Conservation (phyloP, 2,113 vertebrate genomes). For the Galeopterus variegatus region DNA sequence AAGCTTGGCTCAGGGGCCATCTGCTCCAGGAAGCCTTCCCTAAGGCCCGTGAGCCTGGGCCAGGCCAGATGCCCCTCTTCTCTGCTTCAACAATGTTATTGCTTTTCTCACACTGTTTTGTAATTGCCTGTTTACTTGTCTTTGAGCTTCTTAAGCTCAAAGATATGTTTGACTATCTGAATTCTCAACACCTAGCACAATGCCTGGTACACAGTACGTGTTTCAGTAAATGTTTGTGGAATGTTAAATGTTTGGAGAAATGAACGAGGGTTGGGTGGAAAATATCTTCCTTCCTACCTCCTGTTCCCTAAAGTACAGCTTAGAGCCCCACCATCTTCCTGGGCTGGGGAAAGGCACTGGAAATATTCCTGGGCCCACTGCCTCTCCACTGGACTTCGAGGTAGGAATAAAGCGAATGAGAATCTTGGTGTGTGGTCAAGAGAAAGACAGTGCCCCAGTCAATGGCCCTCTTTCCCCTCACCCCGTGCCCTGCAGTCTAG, state of each 20-base stretch:
- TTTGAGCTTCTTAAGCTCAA: constrained; percentile 49
- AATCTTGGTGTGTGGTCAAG: not conserved
- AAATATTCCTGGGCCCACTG: not conserved
- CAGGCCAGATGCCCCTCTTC: not conserved
- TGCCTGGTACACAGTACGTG: not conserved
- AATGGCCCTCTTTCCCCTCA: not conserved
- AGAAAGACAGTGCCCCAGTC: not conserved
- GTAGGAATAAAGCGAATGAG: not conserved
- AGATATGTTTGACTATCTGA: constrained; percentile 15
- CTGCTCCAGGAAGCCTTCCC: constrained; percentile 1
- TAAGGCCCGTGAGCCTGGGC: not conserved
- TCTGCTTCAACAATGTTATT: not conserved
- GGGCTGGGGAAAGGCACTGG: not conserved
- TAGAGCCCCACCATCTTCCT: constrained; percentile 17
- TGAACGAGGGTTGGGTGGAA: not conserved
- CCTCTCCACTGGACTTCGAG: not conserved
- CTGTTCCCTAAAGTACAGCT: not conserved
- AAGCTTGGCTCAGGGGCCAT: not conserved
- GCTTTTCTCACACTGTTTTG: constrained; percentile 12
- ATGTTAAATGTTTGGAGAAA: constrained; percentile 22
- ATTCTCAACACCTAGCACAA: not conserved
- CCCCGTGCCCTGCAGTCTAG: not conserved
- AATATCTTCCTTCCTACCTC: constrained; percentile 11
- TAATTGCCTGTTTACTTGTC: not conserved
- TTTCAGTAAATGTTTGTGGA: constrained; percentile 42